These are phyloP conservation scores for Ptycholaimellus sp. DNA, from an alignment of 2,888 invertebrate species.

Conservation along the genomic window DNA sequence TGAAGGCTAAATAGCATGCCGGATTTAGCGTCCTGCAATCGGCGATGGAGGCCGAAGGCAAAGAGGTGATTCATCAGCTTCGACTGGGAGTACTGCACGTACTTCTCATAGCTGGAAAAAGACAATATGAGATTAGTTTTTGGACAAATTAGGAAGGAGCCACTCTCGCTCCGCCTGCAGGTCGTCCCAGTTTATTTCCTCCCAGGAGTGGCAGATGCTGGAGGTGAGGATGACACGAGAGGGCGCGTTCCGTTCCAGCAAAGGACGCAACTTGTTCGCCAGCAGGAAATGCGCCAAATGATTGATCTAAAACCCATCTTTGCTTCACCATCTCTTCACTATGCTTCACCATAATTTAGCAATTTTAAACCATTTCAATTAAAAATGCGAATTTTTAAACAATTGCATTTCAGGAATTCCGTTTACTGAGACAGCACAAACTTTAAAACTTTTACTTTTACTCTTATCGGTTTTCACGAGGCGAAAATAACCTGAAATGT, in stretches of 20 bases:
- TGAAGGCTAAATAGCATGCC: too few species aligned
- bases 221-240: slow-evolving; percentile 20
- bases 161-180: slow-evolving; percentile 15
- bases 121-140: too few species aligned
- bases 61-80: slow-evolving; percentile 22
- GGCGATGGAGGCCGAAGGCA: slow-evolving; percentile 18
- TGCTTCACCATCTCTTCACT: not conserved
- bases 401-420: too few species aligned
- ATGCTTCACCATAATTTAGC: too few species aligned
- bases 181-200: slow-evolving; percentile 16
- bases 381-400: not conserved
- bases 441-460: too few species aligned
- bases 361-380: too few species aligned
- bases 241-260: slow-evolving; percentile 14
- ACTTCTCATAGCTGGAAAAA: slow-evolving; percentile 25
- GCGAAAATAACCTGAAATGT: slow-evolving; percentile 15
- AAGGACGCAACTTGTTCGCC: slow-evolving; percentile 12
- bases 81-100: slow-evolving; percentile 20
- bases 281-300: slow-evolving; percentile 21
- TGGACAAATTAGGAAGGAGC: too few species aligned
- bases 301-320: slow-evolving; percentile 15
- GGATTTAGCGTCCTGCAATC: too few species aligned
- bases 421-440: too few species aligned
- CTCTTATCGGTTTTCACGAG: too few species aligned
- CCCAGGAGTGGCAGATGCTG: slow-evolving; percentile 21